phyloP scores from a whole-genome alignment of 2,113 vertebrate species.

The Xiphophorus maculatus region DNA sequence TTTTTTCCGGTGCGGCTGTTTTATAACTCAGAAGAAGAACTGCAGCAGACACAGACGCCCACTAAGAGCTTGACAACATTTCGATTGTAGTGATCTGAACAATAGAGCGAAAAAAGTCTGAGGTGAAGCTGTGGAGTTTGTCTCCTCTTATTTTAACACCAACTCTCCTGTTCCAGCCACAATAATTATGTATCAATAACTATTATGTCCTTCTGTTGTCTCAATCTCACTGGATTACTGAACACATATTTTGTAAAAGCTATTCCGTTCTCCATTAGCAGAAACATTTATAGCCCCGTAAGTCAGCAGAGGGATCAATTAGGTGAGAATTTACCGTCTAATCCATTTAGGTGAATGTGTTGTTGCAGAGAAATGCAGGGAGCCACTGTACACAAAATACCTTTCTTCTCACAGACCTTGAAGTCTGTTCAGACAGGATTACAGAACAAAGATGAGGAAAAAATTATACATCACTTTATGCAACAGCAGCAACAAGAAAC shows the following conservation, averaged over 20 bases:
- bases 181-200: conserved; percentile 45
- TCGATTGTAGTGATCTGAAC: conserved; percentile 42
- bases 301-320: conserved; percentile 46
- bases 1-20: conserved; percentile 58
- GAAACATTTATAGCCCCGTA: conserved; percentile 42
- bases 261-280: conserved; percentile 58
- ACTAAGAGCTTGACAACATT: conserved; percentile 48
- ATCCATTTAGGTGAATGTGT: conserved; percentile 23
- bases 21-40: conserved; percentile 58
- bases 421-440: background rate
- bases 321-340: conserved; percentile 23
- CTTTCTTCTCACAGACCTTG: background rate
- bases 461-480: background rate
- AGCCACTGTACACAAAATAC: too few relatives aligned
- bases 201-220: conserved; percentile 15
- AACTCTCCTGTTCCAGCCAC: background rate
- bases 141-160: conserved; percentile 29
- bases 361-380: background rate
- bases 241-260: conserved; percentile 45
- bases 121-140: conserved; percentile 24
- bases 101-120: conserved; percentile 28
- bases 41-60: conserved; percentile 53
- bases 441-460: conserved; percentile 7
- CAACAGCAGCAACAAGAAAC: background rate
- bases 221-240: conserved; percentile 54